Base-by-base conservation (phyloP, 1,140 invertebrate genomes). In the Brachionus sp. region DNA sequence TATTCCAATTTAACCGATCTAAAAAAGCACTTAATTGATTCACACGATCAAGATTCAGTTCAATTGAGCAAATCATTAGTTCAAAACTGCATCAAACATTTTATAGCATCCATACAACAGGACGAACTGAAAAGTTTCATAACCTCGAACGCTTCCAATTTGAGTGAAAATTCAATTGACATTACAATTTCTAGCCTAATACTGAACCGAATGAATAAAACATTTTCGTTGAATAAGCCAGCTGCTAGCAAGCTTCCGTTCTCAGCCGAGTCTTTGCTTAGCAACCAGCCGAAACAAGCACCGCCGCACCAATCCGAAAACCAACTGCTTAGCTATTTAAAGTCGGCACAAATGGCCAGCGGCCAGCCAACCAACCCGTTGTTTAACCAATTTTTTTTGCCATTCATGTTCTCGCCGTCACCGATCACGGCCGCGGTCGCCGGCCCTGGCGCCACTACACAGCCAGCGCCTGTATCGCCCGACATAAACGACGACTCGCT, bases 361-460 rank as follows among this genome's bases (percentile, higher is more conserved):
- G 1, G 4, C 0, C 4, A 39, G 3, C 70, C 44, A n/a, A n/a
- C 50, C 16, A 75, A 39, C 25, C 39, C 70, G 19, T 12, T 46
- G 3, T 75, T 75, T 25, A 75, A 46, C 7, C 70, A 75, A 4
- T 46, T 75, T 13, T 75, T 64, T 29, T 82, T 82, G 29, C 57
- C 77, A 33, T 68, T 68, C n/a, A 82, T 68, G 64, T 13, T 68
- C n/a, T 64, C 77, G 3, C 39, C 85, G 64, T 85, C 12, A 85
- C 85, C 62, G 84, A 84, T 12, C 85, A 86, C 23, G 84, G 77
- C n/a, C 42, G 73, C 83, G 66, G 37, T 85, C 86, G 12, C 95
- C 95, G 85, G 3, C 6, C n/a, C n/a, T n/a, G 73, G 33, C 12
- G 62, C 16, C 7, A 33, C 9, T 66, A 7, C 73, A 10, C 16